Evolutionary conservation across 2,888 invertebrate genomes (phyloP), one percentile per base, ranked within the genome.

Genomic region (Danaus chrysippus): DNA sequence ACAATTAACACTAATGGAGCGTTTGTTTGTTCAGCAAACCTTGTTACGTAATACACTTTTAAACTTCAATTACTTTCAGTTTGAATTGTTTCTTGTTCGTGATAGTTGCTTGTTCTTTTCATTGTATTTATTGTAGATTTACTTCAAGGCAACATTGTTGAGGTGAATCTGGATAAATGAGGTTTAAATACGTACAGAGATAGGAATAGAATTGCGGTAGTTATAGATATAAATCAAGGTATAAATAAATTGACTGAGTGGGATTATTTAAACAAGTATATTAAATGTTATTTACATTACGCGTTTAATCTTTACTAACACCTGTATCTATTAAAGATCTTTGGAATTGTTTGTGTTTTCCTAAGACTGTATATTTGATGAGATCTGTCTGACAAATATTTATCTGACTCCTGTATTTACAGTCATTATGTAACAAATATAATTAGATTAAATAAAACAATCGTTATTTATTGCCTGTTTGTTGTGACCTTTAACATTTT

Each of bases 1-100:
- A 78, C 79, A 83, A 83, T 83, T 83, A 83, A 76, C 71, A 73
- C 76, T 83, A 82, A 83, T 83, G 82, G 81, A 76, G 71, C 76
- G 70, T 75, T 77, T 81, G 78, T 82, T 77, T 81, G 78, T 77
- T 76, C 75, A 62, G 66, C 59, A 61, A 64, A 34, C 23, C 23
- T 34, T 34, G 23, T 63, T 66, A 63, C 61, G 63, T 66, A 63
- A 66, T 59, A 66, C 60, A 63, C 49, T 59, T 63, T 61, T 63
- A 61, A 65, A 65, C 65, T 65, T 56, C 58, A 60, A 58, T 63
- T 34, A 54, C 42, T 57, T 58, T 61, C 56, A 54, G 17, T 56
- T 46, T 56, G 57, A 49, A 57, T 63, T 62, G 62, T 59, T 62
- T 59, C 63, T 63, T 59, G 63, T 59, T 63, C 59, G 56, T 59